Percentiles rank a stretch among this genome's conserved stretches.
These are phyloP conservation scores for Prochilodus magdalenae DNA, from an alignment of 2,113 vertebrate genomes.

Conservation along the genomic window DNA sequence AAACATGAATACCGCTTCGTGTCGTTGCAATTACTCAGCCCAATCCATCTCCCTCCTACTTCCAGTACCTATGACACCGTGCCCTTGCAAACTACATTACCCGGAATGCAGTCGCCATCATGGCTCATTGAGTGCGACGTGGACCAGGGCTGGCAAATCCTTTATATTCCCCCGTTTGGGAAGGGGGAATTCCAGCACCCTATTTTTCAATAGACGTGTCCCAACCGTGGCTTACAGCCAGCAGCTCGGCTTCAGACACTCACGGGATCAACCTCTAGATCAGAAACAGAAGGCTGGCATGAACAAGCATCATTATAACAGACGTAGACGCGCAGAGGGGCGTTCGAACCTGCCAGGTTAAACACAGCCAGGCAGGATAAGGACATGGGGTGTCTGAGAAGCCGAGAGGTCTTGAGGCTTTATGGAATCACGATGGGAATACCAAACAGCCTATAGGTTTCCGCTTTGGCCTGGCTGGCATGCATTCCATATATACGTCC, in stretches of 20 bases:
- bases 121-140: constrained; percentile 55
- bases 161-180: not conserved
- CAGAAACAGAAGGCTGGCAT: not conserved
- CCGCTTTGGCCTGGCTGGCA: too few relatives aligned
- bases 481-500: too few relatives aligned
- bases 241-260: not conserved
- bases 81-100: constrained; percentile 61
- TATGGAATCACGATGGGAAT: not conserved
- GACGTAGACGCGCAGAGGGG: not conserved
- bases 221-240: not conserved
- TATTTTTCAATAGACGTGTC: too few relatives aligned
- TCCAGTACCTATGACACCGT: constrained; percentile 72
- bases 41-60: constrained; percentile 65
- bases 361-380: not conserved
- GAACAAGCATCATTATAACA: not conserved
- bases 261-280: not conserved
- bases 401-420: not conserved
- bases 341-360: not conserved
- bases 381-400: not conserved
- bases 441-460: not conserved
- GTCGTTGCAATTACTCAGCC: constrained; percentile 67
- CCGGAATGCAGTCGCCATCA: constrained; percentile 61
- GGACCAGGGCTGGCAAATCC: not conserved
- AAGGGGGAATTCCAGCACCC: not conserved
- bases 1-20: constrained; percentile 61